Base-by-base conservation (phyloP, 2,888 invertebrate species). In the Hydropsyche betteni region DNA sequence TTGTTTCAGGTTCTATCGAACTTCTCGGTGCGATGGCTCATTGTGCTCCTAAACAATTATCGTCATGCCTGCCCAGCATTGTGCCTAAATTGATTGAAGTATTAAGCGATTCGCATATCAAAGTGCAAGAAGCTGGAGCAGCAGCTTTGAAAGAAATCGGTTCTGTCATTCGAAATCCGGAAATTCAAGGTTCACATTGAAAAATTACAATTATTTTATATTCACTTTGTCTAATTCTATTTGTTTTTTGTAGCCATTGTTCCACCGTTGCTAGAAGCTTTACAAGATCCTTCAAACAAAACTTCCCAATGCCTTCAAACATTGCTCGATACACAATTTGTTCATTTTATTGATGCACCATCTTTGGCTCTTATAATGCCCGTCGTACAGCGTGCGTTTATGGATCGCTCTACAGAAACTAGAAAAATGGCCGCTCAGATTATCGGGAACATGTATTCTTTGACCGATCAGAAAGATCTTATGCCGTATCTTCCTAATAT, bases 351-450 rank as follows among this genome's bases (percentile, higher is more conserved):
- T 82, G 99, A 99, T 86, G 97, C 99, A 2, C 98, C 99, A 0
- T 99, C 99, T 0, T 89, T 99, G 33, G 99, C 99, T 76, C 89
- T 99, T 73, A 98, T 99, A 82, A 99, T 99, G 99, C 99, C 99
- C 0, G 98, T 99, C 4, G 97, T 99, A 38, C 95, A 98, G 85
- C 89, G 99, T 80, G 98, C 99, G 8, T 99, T 99, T 86, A 94
- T 97, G 87, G 99, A 99, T 86, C 90, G 99, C 79, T 96, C 97
- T 70, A 98, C 99, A 0, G 99, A 99, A 87, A 99, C 98, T 0
- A 90, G 99, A 81, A 97, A 99, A 88, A 98, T 99, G 97, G 97
- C 99, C 0, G 98, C 98, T 3, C 98, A 99, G 87, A 99, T 99
- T 84, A 98, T 99, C 81, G 98, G 99, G 76, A 99, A 99, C 85